Evolutionary conservation across 2,888 invertebrate genomes (phyloP), one percentile per base, ranked within the genome.

Genomic region (Archips xylosteana): DNA sequence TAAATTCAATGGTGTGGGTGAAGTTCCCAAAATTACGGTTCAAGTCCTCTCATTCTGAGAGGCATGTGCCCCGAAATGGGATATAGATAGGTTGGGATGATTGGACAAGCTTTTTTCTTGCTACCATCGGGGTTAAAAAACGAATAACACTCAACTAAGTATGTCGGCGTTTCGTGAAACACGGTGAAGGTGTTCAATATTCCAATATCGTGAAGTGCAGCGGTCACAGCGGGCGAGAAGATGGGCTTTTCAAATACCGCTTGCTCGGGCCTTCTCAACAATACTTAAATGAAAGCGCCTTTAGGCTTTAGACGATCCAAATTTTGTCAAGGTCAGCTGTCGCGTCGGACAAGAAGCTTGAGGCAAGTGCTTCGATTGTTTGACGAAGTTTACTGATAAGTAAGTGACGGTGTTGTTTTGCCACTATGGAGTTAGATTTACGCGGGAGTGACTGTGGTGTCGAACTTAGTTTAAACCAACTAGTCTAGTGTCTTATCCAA

Each of bases 221-320:
- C 57, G 57, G 57, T 57, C 57, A 57, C 32, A 32, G 32, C 15
- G 54, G 15, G 15, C 54, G 9, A 32, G 15, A 9, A 54, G 57
- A 57, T 32, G 57, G 32, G 57, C 57, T 32, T 57, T 57, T 57
- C 57, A 57, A 57, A 32, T 32, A 32, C 12, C 32, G 57, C 57
- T 57, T 12, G 57, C 57, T 57, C 32, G 32, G 57, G 57, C 12
- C 32, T 57, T 57, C 32, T 57, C 57, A 32, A 57, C 57, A 57
- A 57, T 57, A 57, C 57, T 57, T 57, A 10, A 57, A 57, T 32
- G 57, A 57, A 57, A 12, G 57, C 39, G 39, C 39, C 39, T 39
- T 39, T 5, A 23, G 57, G 57, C 32, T 49, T n/a, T 13, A 12
- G 51, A 8, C 10, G 23, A 10, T 57, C 57, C 57, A 23, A 57